phyloP scores from a whole-genome alignment of 2,888 invertebrate genomes.

The Mythimna pallens region DNA sequence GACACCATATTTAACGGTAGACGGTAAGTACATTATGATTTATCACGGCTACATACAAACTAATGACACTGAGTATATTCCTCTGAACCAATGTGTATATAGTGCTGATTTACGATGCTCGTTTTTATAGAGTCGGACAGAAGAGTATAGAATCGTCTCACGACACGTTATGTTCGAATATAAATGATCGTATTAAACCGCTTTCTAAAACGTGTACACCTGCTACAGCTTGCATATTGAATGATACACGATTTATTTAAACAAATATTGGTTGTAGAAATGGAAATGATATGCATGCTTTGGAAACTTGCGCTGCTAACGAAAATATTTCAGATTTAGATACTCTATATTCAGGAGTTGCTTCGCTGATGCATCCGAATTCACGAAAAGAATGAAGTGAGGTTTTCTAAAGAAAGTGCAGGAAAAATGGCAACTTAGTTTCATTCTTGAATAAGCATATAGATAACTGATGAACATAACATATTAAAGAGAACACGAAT shows the following conservation, averaged over 20 bases:
- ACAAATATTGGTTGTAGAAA: slow-evolving; percentile 28
- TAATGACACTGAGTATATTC: slow-evolving; percentile 55
- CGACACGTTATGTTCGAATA: slow-evolving; percentile 72
- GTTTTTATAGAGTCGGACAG: slow-evolving; percentile 61
- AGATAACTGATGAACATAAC: background rate
- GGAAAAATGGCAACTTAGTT: background rate
- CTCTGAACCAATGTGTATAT: slow-evolving; percentile 47
- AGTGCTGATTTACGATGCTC: slow-evolving; percentile 68
- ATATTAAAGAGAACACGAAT: background rate
- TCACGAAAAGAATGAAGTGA: background rate
- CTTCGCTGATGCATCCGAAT: background rate
- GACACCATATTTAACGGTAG: slow-evolving; percentile 36
- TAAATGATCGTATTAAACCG: slow-evolving; percentile 74
- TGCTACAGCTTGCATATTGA: slow-evolving; percentile 41
- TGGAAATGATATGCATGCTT: slow-evolving; percentile 1
- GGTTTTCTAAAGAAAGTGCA: background rate
- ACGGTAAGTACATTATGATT: slow-evolving; percentile 58
- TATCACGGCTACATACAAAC: slow-evolving; percentile 52
- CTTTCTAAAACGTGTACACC: slow-evolving; percentile 74
- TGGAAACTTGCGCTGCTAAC: background rate
- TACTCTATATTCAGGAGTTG: background rate
- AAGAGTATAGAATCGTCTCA: slow-evolving; percentile 48
- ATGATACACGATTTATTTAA: slow-evolving; percentile 15
- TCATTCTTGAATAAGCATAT: background rate
- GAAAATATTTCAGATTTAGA: background rate